A percentile compares a stretch with the other conserved stretches of the same genome.
Evolutionary conservation across 2,113 vertebrate genomes (phyloP).

Genomic region (Setophaga petechia): DNA sequence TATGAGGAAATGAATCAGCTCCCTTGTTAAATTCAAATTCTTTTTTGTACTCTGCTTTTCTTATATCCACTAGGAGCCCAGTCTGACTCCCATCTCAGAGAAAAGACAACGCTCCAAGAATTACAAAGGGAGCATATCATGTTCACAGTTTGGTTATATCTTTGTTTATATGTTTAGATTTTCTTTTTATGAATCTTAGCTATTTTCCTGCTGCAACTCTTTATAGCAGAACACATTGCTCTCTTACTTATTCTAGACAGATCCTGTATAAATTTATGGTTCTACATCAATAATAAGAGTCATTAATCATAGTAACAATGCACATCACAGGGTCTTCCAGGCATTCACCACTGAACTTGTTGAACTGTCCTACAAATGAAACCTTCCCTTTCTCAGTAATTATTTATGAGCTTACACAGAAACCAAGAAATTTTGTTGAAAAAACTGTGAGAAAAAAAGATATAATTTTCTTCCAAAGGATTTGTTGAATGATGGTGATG

Average conservation of each 20-base stretch:
- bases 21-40: neutral
- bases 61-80: neutral
- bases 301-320: conserved; percentile 38
- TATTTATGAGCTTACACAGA: neutral
- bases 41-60: neutral
- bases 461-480: neutral
- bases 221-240: neutral
- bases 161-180: neutral
- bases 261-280: neutral
- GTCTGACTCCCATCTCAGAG: neutral
- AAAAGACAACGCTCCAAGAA: neutral
- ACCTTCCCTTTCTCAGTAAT: neutral
- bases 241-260: neutral
- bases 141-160: neutral
- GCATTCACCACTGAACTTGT: neutral
- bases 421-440: neutral
- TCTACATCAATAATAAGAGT: conserved; percentile 26
- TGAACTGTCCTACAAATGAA: neutral
- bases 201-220: neutral
- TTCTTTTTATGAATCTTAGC: neutral
- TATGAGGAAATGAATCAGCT: neutral
- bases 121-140: neutral
- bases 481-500: neutral
- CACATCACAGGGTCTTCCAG: neutral
- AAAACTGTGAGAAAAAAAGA: neutral